Evolutionary conservation across 2,888 invertebrate species (phyloP).

Genomic region (Ochropleura leucogaster): DNA sequence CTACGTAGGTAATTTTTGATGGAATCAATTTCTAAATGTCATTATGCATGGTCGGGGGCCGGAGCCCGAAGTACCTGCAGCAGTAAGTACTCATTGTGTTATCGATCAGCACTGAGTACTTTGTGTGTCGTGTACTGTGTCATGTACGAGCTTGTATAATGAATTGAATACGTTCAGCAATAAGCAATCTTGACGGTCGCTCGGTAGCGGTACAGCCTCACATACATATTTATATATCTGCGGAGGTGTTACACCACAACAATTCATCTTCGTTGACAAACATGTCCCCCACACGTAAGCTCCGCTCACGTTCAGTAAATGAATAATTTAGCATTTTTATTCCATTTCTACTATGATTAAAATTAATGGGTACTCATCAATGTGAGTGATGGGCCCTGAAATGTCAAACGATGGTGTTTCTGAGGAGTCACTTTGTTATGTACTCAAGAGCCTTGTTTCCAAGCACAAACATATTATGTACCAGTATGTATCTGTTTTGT

Average conservation of each 20-base stretch:
- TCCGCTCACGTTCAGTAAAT: not conserved
- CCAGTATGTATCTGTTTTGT: not conserved
- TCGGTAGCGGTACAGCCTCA: constrained; percentile 1
- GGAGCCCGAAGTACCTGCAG: not conserved
- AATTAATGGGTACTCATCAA: not conserved
- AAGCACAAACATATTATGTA: constrained; percentile 4
- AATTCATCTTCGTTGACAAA: constrained; percentile 38
- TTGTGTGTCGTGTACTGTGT: not conserved
- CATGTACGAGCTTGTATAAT: not conserved
- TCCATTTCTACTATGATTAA: not conserved
- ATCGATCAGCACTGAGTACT: not conserved
- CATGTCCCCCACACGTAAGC: constrained; percentile 11
- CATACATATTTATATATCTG: constrained; percentile 6
- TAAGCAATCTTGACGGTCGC: constrained; percentile 9
- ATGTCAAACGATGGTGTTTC: not conserved
- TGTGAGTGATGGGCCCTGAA: not conserved
- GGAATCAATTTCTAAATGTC: constrained; percentile 51
- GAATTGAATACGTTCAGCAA: constrained; percentile 17
- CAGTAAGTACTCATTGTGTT: not conserved
- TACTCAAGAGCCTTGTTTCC: not conserved
- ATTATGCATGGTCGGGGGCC: constrained; percentile 5
- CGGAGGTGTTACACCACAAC: constrained; percentile 3
- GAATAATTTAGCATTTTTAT: constrained; percentile 20
- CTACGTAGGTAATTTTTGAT: constrained; percentile 53
- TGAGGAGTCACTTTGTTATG: not conserved